Evolutionary conservation across 2,113 vertebrate species (phyloP), one percentile per base, ranked within the genome.

Genomic region (Tetrao urogallus): DNA sequence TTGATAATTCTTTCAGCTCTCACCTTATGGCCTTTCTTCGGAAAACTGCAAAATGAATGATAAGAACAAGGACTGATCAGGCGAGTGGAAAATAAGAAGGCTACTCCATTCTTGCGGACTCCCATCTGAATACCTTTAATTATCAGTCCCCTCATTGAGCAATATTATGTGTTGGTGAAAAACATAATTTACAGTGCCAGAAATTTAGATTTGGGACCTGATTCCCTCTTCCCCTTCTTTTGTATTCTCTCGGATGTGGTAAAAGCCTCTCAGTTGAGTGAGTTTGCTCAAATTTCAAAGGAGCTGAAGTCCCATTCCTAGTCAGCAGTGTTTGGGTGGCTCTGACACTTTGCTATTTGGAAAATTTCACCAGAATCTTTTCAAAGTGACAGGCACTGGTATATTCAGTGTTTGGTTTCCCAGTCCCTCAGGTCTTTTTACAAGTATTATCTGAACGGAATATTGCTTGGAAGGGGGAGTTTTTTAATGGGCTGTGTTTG

Each of bases 1-100:
- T 56, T 85, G 60, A 78, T 94, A 65, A 79, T 95, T 85, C 72
- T 89, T 78, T 91, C 78, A 77, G 32, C 25, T 82, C 50, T 88
- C 25, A 21, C 38, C 2, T 0, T 82, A 47, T 60, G 50, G 8
- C 5, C 45, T 67, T 57, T 87, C 50, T 79, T 64, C 89, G 28
- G 67, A 82, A 95, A 89, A 87, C 0, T 56, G 25, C 10, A 81
- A 79, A 84, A 88, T 63, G 15, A 71, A n/a, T 2, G 6, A 61
- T 12, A 82, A 78, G 36, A 82, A 38, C 28, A 71, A 17, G 6
- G 58, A 45, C 9, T 69, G 8, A 25, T 87, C 16, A 79, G 63
- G 69, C 14, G 47, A 90, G 89, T 34, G 16, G 18, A 57, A 86
- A 87, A 70, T 38, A 74, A n/a, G 24, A 61, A 84, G 28, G 6